phyloP scores from a whole-genome alignment of 2,888 invertebrate species.

The Drosophila prolongata region DNA sequence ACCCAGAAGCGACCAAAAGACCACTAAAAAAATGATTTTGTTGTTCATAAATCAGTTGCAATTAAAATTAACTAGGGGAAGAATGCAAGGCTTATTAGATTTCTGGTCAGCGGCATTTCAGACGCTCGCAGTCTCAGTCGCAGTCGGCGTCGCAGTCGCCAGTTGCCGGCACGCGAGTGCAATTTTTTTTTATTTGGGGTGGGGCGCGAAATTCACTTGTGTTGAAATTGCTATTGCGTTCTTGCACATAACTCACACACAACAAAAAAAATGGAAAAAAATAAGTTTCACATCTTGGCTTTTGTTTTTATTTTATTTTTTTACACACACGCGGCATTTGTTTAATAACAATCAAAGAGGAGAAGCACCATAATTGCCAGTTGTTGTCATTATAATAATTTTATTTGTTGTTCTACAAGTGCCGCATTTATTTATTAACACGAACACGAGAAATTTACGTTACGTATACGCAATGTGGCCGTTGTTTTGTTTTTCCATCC shows the following conservation, averaged over 20 bases:
- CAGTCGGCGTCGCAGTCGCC: constrained; percentile 24
- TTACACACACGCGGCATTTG: constrained; percentile 45
- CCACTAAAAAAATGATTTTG: constrained; percentile 57
- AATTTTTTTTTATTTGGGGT: constrained; percentile 19
- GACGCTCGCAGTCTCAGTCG: constrained; percentile 1
- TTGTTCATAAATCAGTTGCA: constrained; percentile 76
- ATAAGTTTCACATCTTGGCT: background rate
- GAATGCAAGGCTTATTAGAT: constrained; percentile 74
- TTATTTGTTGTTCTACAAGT: constrained; percentile 6
- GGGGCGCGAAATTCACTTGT: constrained; percentile 34
- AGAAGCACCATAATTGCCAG: constrained; percentile 50
- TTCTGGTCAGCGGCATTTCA: constrained; percentile 41
- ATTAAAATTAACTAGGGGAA: constrained; percentile 72
- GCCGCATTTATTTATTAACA: constrained; percentile 6
- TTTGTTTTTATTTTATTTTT: background rate
- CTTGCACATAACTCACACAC: constrained; percentile 23
- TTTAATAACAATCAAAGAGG: constrained; percentile 43
- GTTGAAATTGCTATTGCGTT: constrained; percentile 31
- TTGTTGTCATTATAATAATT: constrained; percentile 13
- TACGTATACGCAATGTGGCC: constrained; percentile 44
- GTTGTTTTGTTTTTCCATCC: constrained; percentile 15
- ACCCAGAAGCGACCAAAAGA: constrained; percentile 12
- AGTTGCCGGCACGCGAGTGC: constrained; percentile 36
- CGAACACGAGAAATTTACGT: constrained; percentile 19
- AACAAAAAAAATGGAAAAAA: constrained; percentile 12